Percentiles rank a stretch among this genome's conserved stretches.
These are phyloP conservation scores for Karalla daura DNA, from an alignment of 2,797 vertebrate genomes.

Conservation along the genomic window DNA sequence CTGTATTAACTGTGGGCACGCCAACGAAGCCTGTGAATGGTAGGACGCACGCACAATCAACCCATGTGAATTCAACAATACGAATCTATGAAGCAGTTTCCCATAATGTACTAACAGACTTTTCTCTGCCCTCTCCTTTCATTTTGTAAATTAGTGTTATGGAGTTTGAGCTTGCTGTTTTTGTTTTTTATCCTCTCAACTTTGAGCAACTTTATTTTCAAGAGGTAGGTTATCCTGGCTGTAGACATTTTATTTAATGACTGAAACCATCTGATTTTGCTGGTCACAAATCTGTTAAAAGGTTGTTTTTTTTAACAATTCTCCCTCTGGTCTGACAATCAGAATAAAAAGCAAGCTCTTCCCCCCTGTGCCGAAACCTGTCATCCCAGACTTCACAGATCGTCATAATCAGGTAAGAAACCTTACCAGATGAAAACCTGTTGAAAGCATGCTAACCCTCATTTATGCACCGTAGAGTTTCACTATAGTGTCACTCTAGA, in stretches of 20 bases:
- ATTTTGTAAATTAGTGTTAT: slow-evolving; percentile 52
- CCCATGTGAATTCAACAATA: not conserved
- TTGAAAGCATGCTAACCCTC: no score
- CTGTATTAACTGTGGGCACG: slow-evolving; percentile 27
- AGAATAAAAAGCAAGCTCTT: slow-evolving; percentile 67
- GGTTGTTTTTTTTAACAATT: not conserved
- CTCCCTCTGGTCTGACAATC: not conserved
- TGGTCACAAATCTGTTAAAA: not conserved
- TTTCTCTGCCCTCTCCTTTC: not conserved
- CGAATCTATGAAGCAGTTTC: not conserved
- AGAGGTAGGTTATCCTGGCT: slow-evolving; percentile 56
- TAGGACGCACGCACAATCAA: slow-evolving; percentile 11
- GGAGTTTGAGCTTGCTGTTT: slow-evolving; percentile 51
- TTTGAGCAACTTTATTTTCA: slow-evolving; percentile 56
- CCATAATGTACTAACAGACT: not conserved
- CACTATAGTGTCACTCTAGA: not conserved
- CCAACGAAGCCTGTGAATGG: slow-evolving; percentile 32
- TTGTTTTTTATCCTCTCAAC: slow-evolving; percentile 50
- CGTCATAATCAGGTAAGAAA: slow-evolving; percentile 57
- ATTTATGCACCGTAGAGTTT: not conserved
- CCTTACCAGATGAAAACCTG: not conserved
- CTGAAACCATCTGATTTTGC: not conserved
- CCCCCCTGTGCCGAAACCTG: slow-evolving; percentile 72
- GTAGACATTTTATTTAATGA: not conserved
- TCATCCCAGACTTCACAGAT: slow-evolving; percentile 53